Evolutionary conservation across 2,113 vertebrate species (phyloP).

Genomic region (Podarcis cretensis): DNA sequence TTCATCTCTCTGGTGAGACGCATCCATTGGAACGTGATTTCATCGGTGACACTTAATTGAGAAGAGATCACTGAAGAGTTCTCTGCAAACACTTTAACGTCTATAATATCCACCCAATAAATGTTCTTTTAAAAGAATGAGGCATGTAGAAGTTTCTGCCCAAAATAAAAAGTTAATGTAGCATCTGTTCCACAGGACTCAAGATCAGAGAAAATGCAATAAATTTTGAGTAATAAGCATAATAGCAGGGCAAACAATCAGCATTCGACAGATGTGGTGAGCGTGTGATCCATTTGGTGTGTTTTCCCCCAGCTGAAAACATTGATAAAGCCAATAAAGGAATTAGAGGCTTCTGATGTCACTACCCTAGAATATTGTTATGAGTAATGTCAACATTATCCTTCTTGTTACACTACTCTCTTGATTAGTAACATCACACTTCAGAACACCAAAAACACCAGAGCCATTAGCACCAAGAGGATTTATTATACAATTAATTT

Average conservation of each 20-base stretch:
- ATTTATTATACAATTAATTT: too few relatives aligned
- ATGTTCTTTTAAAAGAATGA: background rate
- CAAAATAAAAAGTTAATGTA: background rate
- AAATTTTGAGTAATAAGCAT: background rate
- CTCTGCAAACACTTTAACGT: background rate
- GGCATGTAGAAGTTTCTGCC: background rate
- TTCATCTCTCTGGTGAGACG: background rate
- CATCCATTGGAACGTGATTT: background rate
- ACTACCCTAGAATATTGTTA: background rate
- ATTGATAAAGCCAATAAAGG: background rate
- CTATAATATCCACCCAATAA: background rate
- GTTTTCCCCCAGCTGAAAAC: background rate
- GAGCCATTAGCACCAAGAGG: background rate
- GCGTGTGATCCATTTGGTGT: background rate
- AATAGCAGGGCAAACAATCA: slow-evolving; percentile 25
- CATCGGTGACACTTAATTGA: background rate
- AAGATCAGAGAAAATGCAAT: slow-evolving; percentile 27
- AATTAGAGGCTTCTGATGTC: background rate
- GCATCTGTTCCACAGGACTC: slow-evolving; percentile 31
- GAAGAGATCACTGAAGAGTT: background rate
- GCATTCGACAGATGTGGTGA: slow-evolving; percentile 33
- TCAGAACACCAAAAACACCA: background rate
- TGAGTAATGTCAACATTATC: background rate
- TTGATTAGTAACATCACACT: background rate
- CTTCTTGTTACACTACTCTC: background rate